phyloP scores from a whole-genome alignment of 2,888 invertebrate species.

The Erannis defoliaria region DNA sequence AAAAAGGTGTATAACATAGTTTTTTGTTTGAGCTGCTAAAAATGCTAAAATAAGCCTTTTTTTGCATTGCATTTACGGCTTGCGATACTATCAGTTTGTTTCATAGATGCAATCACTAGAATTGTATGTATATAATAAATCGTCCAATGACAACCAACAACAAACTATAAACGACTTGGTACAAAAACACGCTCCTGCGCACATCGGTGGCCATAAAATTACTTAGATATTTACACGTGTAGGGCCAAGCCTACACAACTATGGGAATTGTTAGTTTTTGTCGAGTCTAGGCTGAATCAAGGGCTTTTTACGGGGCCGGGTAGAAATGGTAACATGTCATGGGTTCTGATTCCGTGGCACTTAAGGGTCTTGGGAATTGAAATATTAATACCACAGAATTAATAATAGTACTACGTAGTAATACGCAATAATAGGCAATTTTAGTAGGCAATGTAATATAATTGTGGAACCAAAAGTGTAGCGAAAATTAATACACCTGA shows the following conservation, averaged over 20 bases:
- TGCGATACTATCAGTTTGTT: not conserved
- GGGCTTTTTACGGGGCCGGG: constrained; percentile 4
- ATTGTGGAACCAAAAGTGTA: no score
- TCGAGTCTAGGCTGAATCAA: not conserved
- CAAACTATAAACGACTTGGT: constrained; percentile 21
- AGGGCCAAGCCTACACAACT: constrained; percentile 19
- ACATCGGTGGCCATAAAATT: constrained; percentile 9
- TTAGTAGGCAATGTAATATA: no score
- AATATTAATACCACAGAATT: not conserved
- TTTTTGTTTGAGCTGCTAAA: no score
- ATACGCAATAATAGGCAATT: no score
- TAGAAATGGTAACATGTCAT: constrained; percentile 23
- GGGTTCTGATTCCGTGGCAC: constrained; percentile 17
- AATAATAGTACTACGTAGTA: no score
- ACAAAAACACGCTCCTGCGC: constrained; percentile 30
- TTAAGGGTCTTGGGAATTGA: constrained; percentile 13
- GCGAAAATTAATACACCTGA: no score
- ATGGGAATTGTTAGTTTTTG: constrained; percentile 40
- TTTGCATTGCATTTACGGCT: no score
- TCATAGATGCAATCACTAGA: not conserved
- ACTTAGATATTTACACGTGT: constrained; percentile 10
- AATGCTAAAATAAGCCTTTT: no score
- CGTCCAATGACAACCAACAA: constrained; percentile 31
- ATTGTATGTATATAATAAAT: not conserved
- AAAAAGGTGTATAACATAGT: no score